Base-by-base conservation (phyloP, 2,797 vertebrate species). In the Platyrinchus mystaceus region DNA sequence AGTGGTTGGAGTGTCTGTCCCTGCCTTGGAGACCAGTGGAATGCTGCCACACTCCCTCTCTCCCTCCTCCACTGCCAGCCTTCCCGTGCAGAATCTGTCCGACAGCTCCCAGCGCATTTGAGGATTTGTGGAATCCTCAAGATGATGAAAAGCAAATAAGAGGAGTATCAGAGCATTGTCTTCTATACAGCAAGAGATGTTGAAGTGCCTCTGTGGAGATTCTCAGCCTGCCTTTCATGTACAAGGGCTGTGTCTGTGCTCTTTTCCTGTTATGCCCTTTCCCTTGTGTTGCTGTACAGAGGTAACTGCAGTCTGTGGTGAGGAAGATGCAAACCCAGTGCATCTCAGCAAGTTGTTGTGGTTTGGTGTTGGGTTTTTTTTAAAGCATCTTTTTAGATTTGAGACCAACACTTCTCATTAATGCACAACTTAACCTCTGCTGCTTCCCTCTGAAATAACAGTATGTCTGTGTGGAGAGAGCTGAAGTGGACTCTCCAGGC, bases 61-160 rank as follows among this genome's bases (percentile, higher is more conserved):
- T 84, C 59, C 12, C 20, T 66, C 50, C 11, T 0, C 2, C 21
- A 3, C 47, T 19, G 67, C 53, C 63, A 39, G 2, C 76, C 55
- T 59, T 52, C 53, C 76, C 4, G 0, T 6, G 47, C 7, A 3
- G 53, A 53, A 30, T 75, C 70, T 34, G 34, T 8, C 63, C 41
- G 22, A 12, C 32, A 59, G 81, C 77, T 78, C 28, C 69, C 37
- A 22, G 41, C 20, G 15, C 41, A 10, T 37, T 46, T 0, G 0
- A 84, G 80, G 83, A 18, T 59, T 56, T 88, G 24, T 37, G 62
- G 44, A 58, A 74, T 74, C 63, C 86, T 87, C 7, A 9, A 74
- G 75, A 62, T 39, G 68, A 87, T 83, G 78, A 74, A 89, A 89
- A 94, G 70, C 92, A 90, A 90, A 30, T 59, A 91, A 44, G 19